Evolutionary conservation across 2,113 vertebrate species (phyloP).

Genomic region (Lipophrys pholis): DNA sequence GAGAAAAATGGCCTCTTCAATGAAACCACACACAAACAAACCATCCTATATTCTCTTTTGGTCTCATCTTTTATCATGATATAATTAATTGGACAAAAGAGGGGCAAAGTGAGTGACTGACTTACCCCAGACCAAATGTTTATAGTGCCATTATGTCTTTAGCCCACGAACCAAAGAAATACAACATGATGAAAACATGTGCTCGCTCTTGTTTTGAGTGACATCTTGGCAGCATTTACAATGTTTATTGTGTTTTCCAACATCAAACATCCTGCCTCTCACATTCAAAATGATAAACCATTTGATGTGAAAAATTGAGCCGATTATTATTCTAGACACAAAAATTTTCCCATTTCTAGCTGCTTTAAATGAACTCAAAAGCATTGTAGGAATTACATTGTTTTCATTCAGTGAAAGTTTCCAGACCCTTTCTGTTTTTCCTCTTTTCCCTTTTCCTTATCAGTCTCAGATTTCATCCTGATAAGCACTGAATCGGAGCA

Average conservation of each 20-base stretch:
- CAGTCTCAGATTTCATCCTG: slow-evolving; percentile 2
- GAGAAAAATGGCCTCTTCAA: slow-evolving; percentile 22
- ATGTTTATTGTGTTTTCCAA: slow-evolving; percentile 5
- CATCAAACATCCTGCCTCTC: slow-evolving; percentile 18
- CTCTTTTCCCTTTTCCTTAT: slow-evolving; percentile 15
- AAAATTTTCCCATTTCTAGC: slow-evolving; percentile 5
- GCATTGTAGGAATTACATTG: slow-evolving; percentile 7
- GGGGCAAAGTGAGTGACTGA: slow-evolving; percentile 2
- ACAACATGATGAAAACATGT: slow-evolving; percentile 39
- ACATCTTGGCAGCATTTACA: slow-evolving; percentile 28
- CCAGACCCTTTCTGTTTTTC: slow-evolving; percentile 15
- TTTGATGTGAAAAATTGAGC: slow-evolving; percentile 26
- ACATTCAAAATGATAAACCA: slow-evolving; percentile 23
- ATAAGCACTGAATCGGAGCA: slow-evolving; percentile 26
- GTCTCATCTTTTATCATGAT: slow-evolving; percentile 18
- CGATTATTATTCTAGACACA: slow-evolving; percentile 30
- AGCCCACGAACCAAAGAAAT: slow-evolving; percentile 16
- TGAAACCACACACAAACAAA: slow-evolving; percentile 10
- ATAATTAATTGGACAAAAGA: background rate
- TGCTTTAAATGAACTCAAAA: slow-evolving; percentile 5
- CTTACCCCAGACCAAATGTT: slow-evolving; percentile 31
- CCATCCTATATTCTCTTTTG: too few relatives aligned
- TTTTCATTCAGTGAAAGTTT: slow-evolving; percentile 30
- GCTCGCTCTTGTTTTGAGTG: slow-evolving; percentile 5
- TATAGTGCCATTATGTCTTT: slow-evolving; percentile 1